Evolutionary conservation across 2,888 invertebrate species (phyloP), one percentile per base, ranked within the genome.

Genomic region (Chelonus formosanus): DNA sequence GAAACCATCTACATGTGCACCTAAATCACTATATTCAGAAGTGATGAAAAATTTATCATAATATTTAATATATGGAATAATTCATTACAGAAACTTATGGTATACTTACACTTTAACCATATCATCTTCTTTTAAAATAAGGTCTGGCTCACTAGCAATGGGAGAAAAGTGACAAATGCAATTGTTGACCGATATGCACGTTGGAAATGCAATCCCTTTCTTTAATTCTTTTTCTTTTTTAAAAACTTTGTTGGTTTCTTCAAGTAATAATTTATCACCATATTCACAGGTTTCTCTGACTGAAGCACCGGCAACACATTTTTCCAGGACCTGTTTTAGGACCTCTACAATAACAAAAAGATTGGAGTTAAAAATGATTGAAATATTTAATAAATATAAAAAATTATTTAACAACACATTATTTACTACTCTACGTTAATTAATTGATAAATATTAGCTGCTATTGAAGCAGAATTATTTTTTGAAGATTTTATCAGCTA

Each of bases 131-230:
- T 96, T 93, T 65, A 98, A 86, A 71, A 89, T 87, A 75, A 91
- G 91, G 85, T 96, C 96, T 10, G 92, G 88, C 86, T 99, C 99
- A 85, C 94, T 95, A 74, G 92, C 92, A 71, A 98, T 91, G 34
- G 99, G 99, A 58, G 98, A 98, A 85, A 92, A 99, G 85, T 99
- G 99, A 85, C 99, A 99, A 84, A 99, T 96, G 86, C 98, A 98
- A 86, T 99, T 98, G 87, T 99, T 99, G 65, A 97, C 93, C 31
- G 98, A 98, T 71, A 99, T 90, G 86, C 98, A 99, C 68, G 98
- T 98, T 63, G 99, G 99, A 86, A 99, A 99, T 48, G 99, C 98
- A 81, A 98, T 95, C 76, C 97, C 98, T 87, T 98, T 98, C 84
- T 96, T 97, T 77, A 98, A 89, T 74, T 98, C 97, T 83, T 98